These are phyloP conservation scores for Chloroclysta siterata DNA, from an alignment of 2,888 invertebrate genomes.

Conservation along the genomic window DNA sequence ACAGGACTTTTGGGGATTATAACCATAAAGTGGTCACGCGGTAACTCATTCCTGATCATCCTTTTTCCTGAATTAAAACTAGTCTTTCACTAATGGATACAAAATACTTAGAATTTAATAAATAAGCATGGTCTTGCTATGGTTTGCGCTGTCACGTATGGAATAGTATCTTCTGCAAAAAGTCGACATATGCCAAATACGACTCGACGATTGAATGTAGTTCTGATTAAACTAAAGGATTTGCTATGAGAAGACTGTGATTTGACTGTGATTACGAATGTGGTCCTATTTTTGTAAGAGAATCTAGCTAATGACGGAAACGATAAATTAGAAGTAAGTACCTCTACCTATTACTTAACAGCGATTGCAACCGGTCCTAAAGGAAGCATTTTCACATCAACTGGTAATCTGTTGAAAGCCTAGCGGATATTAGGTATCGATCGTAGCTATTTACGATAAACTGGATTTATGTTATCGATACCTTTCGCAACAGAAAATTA, in stretches of 20 bases:
- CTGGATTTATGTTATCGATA: slow-evolving; percentile 1
- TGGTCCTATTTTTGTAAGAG: neutral
- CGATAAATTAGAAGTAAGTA: slow-evolving; percentile 43
- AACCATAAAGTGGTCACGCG: neutral
- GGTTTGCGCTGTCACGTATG: neutral
- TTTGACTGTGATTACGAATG: too few relatives aligned
- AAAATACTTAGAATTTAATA: neutral
- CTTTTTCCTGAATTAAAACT: neutral
- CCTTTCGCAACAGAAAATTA: neutral
- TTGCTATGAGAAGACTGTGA: too few relatives aligned
- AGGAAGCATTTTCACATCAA: slow-evolving; percentile 52
- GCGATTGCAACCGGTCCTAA: slow-evolving; percentile 49
- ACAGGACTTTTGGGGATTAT: slow-evolving; percentile 2
- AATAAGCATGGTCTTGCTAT: neutral
- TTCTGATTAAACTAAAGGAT: too few relatives aligned
- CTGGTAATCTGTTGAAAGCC: slow-evolving; percentile 49
- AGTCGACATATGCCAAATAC: neutral
- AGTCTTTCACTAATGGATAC: neutral
- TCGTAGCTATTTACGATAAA: slow-evolving; percentile 20
- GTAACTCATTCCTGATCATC: neutral
- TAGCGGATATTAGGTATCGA: slow-evolving; percentile 52
- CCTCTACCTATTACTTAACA: slow-evolving; percentile 47
- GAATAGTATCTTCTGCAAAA: neutral
- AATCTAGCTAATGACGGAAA: slow-evolving; percentile 24
- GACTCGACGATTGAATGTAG: too few relatives aligned